phyloP scores from a whole-genome alignment of 2,113 vertebrate genomes.

The Periophthalmus modestus region DNA sequence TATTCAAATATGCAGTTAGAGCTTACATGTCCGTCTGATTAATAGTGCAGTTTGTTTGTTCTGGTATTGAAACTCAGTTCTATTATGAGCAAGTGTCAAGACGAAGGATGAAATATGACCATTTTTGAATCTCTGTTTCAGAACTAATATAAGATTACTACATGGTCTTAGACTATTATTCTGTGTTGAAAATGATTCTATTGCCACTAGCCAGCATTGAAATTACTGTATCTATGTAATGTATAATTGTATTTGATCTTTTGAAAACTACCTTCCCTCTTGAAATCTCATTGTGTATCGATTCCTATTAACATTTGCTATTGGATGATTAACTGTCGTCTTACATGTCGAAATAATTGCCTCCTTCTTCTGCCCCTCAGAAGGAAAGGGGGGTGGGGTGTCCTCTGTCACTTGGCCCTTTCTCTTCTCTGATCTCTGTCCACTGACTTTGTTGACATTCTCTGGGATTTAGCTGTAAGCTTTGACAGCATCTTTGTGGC shows the following conservation, averaged over 20 bases:
- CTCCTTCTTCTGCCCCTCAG: background rate
- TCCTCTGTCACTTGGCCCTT: slow-evolving; percentile 54
- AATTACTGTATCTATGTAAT: too few species aligned
- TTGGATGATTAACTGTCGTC: background rate
- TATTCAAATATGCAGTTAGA: slow-evolving; percentile 2
- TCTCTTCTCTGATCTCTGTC: slow-evolving; percentile 63
- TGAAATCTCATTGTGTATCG: background rate
- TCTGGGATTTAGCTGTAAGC: slow-evolving; percentile 60
- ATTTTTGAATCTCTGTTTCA: too few species aligned
- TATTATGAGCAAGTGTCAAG: too few species aligned
- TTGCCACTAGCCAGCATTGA: too few species aligned
- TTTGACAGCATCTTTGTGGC: slow-evolving; percentile 59
- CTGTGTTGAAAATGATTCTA: too few species aligned
- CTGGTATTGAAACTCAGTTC: too few species aligned
- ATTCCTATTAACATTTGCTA: background rate
- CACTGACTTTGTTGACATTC: slow-evolving; percentile 74
- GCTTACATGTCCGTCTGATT: background rate
- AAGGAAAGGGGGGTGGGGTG: slow-evolving; percentile 34
- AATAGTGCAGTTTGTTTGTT: too few species aligned
- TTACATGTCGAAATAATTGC: background rate
- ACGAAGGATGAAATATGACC: too few species aligned
- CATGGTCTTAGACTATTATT: too few species aligned
- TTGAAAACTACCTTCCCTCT: background rate
- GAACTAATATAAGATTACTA: too few species aligned
- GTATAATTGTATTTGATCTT: background rate